Percentiles rank a stretch among this genome's conserved stretches.
phyloP scores from a whole-genome alignment of 2,888 invertebrate species.

The Papilio elwesi region DNA sequence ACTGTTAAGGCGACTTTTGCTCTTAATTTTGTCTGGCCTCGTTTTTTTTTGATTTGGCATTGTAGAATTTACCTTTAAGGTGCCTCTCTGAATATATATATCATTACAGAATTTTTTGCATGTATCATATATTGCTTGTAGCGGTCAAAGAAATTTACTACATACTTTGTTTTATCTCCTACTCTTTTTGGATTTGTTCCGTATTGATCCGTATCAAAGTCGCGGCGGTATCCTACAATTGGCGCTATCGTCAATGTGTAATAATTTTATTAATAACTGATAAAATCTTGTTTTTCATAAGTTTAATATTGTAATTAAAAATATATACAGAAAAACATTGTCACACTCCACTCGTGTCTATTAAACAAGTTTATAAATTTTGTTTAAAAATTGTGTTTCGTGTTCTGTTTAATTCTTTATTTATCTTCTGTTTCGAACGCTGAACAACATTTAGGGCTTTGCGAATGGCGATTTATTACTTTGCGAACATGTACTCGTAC shows the following conservation, averaged over 20 bases:
- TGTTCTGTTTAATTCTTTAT: slow-evolving; percentile 18
- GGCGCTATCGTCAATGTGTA: not conserved
- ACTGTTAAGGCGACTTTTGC: slow-evolving; percentile 75
- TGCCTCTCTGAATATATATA: not conserved
- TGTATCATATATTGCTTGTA: no score
- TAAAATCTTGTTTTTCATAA: not conserved
- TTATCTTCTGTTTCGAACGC: slow-evolving; percentile 18
- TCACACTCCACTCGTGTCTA: no score
- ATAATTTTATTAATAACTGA: not conserved
- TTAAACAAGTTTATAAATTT: slow-evolving; percentile 22
- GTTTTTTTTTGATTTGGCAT: slow-evolving; percentile 30
- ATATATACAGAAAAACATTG: not conserved
- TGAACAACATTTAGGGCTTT: slow-evolving; percentile 25
- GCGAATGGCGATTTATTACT: slow-evolving; percentile 36
- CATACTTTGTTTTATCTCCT: no score
- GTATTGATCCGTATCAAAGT: no score
- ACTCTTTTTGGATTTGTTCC: no score
- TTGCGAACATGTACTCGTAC: slow-evolving; percentile 25
- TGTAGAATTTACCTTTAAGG: slow-evolving; percentile 17
- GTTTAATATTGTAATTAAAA: not conserved
- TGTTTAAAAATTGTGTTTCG: slow-evolving; percentile 20
- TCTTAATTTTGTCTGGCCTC: slow-evolving; percentile 74
- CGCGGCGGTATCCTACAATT: no score
- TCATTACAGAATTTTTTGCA: no score
- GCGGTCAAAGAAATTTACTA: no score